Evolutionary conservation across 2,113 vertebrate species (phyloP).

Genomic region (Labeo rohita): DNA sequence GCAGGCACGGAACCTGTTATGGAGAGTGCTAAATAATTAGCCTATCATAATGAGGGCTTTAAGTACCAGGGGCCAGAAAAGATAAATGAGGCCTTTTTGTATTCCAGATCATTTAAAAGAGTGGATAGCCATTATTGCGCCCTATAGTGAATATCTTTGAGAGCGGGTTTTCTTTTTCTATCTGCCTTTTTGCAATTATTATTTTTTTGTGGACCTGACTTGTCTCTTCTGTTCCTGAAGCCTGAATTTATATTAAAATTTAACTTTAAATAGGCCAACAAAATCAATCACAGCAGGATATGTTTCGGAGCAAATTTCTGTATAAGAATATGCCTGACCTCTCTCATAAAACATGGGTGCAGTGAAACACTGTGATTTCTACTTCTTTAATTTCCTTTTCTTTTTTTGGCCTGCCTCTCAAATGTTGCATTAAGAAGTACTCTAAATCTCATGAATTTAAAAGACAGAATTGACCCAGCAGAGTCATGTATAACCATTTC

Average conservation of each 20-base stretch:
- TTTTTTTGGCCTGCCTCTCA: not conserved
- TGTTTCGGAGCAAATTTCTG: not conserved
- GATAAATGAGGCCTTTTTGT: slow-evolving; percentile 41
- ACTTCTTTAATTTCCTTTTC: not conserved
- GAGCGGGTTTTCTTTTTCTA: not conserved
- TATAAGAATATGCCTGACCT: slow-evolving; percentile 26
- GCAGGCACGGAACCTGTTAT: not conserved
- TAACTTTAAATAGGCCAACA: slow-evolving; percentile 37
- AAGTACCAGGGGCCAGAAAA: slow-evolving; percentile 36
- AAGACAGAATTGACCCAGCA: slow-evolving; percentile 24
- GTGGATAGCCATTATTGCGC: slow-evolving; percentile 32
- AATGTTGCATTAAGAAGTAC: slow-evolving; percentile 3
- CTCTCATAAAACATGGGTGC: not conserved
- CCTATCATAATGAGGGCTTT: slow-evolving; percentile 44
- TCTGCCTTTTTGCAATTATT: slow-evolving; percentile 13
- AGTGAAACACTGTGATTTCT: not conserved
- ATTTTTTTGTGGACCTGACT: slow-evolving; percentile 14
- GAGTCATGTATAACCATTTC: slow-evolving; percentile 15
- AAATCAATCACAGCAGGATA: slow-evolving; percentile 32
- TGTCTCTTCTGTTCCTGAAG: slow-evolving; percentile 19
- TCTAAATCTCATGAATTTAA: slow-evolving; percentile 45
- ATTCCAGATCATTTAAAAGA: slow-evolving; percentile 36
- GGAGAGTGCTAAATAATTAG: slow-evolving; percentile 48
- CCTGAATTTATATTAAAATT: slow-evolving; percentile 36
- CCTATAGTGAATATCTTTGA: not conserved